phyloP scores from a whole-genome alignment of 2,797 vertebrate species.

The Echeneis naucrates region DNA sequence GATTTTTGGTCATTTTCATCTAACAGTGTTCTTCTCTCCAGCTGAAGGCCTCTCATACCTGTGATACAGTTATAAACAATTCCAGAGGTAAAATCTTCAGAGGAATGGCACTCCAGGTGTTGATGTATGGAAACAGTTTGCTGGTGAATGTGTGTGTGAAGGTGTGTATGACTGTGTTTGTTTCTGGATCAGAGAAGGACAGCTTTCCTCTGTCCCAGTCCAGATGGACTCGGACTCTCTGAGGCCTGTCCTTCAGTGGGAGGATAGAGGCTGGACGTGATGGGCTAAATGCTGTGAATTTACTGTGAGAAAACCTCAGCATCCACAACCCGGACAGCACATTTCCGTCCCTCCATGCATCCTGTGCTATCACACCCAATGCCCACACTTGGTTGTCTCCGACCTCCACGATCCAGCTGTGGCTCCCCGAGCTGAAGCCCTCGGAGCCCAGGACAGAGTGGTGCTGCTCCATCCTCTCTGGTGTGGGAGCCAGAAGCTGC shows the following conservation, averaged over 20 bases:
- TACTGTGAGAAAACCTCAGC: constrained; percentile 7
- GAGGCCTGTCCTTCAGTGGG: background rate
- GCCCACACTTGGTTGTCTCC: background rate
- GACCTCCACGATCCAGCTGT: constrained; percentile 13
- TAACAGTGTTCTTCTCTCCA: too few relatives aligned
- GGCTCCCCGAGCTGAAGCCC: constrained; percentile 1
- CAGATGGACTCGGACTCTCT: constrained; percentile 26
- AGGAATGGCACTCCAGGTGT: constrained; percentile 8
- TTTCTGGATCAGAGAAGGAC: background rate
- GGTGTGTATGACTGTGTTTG: background rate
- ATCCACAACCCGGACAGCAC: constrained; percentile 15
- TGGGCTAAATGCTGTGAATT: constrained; percentile 1
- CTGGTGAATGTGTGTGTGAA: constrained; percentile 22
- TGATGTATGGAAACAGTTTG: constrained; percentile 24
- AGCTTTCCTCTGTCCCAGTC: constrained; percentile 10
- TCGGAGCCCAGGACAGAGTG: background rate
- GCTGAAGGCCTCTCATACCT: too few relatives aligned
- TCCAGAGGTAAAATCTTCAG: constrained; percentile 13
- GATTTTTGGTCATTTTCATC: too few relatives aligned
- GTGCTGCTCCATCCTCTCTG: constrained; percentile 14
- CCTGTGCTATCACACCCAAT: constrained; percentile 10
- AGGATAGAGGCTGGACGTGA: background rate
- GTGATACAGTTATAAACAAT: background rate
- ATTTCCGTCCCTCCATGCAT: background rate
- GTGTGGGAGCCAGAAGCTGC: background rate